Percentiles rank a stretch among this genome's conserved stretches.
Evolutionary conservation across 2,888 invertebrate genomes (phyloP).

Genomic region (Heteropelma amictum): DNA sequence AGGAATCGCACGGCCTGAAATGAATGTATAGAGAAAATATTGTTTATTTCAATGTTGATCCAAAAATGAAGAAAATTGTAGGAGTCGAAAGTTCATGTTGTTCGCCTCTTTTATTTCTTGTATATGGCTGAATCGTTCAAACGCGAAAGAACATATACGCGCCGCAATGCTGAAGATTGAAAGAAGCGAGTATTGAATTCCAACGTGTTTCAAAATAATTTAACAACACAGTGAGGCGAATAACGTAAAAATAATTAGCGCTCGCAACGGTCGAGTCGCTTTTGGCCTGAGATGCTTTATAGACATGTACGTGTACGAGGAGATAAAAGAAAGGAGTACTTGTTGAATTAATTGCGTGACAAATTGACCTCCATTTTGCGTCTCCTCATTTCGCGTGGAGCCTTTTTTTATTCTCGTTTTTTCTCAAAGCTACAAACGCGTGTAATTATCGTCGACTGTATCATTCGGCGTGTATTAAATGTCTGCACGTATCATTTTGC

Average conservation of each 20-base stretch:
- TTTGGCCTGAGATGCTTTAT: background rate
- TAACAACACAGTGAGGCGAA: background rate
- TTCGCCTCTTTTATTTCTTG: too few relatives aligned
- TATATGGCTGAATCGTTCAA: too few relatives aligned
- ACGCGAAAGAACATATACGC: too few relatives aligned
- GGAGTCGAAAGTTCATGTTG: too few relatives aligned
- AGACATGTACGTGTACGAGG: background rate
- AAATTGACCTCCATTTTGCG: slow-evolving; percentile 25
- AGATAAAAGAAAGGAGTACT: slow-evolving; percentile 11
- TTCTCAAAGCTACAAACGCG: slow-evolving; percentile 20
- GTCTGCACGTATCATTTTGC: slow-evolving; percentile 34
- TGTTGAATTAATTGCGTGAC: slow-evolving; percentile 42
- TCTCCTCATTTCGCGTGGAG: background rate
- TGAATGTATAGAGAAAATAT: too few relatives aligned
- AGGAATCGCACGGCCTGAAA: too few relatives aligned
- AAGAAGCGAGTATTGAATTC: too few relatives aligned
- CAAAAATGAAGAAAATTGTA: too few relatives aligned
- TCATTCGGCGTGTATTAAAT: slow-evolving; percentile 15
- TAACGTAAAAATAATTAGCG: background rate
- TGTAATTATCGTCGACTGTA: slow-evolving; percentile 35
- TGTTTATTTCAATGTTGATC: too few relatives aligned
- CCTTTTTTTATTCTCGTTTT: slow-evolving; percentile 8
- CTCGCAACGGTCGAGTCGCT: background rate
- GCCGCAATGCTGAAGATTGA: too few relatives aligned
- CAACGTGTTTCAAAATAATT: background rate